Evolutionary conservation across 2,113 vertebrate species (phyloP).

Genomic region (Solenodon paradoxus): DNA sequence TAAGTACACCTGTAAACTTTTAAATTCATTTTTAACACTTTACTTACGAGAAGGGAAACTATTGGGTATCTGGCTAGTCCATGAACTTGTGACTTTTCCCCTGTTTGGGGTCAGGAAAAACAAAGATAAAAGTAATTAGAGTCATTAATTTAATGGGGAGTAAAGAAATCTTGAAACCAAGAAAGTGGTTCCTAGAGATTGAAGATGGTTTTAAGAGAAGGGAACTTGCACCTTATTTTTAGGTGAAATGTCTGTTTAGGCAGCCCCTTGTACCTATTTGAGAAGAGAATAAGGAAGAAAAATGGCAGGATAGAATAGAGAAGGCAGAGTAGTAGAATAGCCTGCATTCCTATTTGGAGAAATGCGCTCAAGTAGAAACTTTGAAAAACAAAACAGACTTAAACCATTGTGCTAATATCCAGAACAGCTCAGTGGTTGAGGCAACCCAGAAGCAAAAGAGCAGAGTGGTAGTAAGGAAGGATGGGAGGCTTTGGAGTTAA

Average conservation of each 20-base stretch:
- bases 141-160: neutral
- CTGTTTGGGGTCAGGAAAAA: neutral
- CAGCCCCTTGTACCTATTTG: neutral
- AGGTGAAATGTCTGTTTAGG: neutral
- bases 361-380: neutral
- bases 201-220: neutral
- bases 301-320: neutral
- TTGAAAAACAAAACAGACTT: neutral
- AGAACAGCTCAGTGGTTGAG: neutral
- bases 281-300: neutral
- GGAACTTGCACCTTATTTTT: neutral
- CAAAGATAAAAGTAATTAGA: neutral
- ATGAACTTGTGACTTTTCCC: neutral
- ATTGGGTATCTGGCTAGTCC: neutral
- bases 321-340: neutral
- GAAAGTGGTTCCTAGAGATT: neutral
- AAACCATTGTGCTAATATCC: neutral
- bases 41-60: neutral
- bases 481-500: neutral
- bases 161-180: neutral
- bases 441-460: neutral
- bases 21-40: neutral
- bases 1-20: constrained; percentile 68
- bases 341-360: neutral
- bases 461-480: neutral